phyloP scores from a whole-genome alignment of 35 echinoderm and acorn worm genomes.

The Apostichopus parvimensis region DNA sequence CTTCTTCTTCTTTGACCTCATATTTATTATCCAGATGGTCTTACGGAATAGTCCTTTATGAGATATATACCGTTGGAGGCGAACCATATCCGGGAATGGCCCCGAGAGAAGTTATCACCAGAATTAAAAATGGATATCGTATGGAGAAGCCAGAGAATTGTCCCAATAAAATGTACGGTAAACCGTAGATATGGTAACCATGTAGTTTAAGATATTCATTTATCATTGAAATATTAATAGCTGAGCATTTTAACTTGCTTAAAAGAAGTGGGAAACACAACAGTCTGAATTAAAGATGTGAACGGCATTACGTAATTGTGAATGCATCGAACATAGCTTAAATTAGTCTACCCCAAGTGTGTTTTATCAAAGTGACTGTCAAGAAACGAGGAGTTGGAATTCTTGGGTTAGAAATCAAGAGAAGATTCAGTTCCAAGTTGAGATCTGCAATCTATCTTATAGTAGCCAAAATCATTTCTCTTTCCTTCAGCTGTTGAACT shows the following conservation, averaged over 20 bases:
- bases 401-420: too few relatives aligned
- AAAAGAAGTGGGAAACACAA: not conserved
- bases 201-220: not conserved
- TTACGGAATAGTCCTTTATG: conserved; percentile 48
- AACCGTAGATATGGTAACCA: not conserved
- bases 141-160: conserved; percentile 37
- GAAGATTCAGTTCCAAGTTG: too few relatives aligned
- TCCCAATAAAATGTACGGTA: not conserved
- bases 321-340: too few relatives aligned
- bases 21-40: conserved; percentile 41
- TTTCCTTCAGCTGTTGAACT: too few relatives aligned
- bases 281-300: not conserved
- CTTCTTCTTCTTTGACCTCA: not conserved
- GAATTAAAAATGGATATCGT: conserved; percentile 8
- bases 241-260: not conserved
- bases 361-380: too few relatives aligned
- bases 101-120: conserved; percentile 15
- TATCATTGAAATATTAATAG: not conserved
- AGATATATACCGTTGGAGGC: conserved; percentile 23
- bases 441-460: too few relatives aligned
- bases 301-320: too few relatives aligned
- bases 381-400: too few relatives aligned
- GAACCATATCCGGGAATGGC: conserved; percentile 42
- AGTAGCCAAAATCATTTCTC: too few relatives aligned
- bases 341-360: too few relatives aligned